Conservation (phyloP, 1,140 invertebrate genomes). For the Dendrolimus kikuchii region DNA sequence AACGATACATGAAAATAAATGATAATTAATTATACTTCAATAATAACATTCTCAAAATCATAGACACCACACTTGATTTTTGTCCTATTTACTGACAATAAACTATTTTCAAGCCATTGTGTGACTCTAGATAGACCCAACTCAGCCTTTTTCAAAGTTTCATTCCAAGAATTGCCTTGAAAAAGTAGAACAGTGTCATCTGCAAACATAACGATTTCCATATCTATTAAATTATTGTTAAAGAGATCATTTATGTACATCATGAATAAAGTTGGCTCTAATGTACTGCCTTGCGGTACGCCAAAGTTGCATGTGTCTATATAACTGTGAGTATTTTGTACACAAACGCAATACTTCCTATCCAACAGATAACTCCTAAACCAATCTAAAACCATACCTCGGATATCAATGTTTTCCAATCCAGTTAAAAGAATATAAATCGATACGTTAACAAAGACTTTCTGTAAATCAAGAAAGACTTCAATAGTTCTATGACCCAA, state of each 20-base stretch:
- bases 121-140: too few species aligned
- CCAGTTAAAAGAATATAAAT: background rate
- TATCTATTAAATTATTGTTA: slow-evolving; percentile 1
- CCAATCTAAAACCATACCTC: background rate
- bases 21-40: too few species aligned
- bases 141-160: too few species aligned
- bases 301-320: slow-evolving; percentile 11
- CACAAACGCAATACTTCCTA: background rate
- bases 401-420: background rate
- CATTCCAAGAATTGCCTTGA: slow-evolving; percentile 8
- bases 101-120: too few species aligned
- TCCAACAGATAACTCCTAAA: background rate
- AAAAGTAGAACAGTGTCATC: slow-evolving; percentile 19
- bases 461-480: background rate
- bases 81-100: too few species aligned
- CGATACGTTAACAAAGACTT: background rate
- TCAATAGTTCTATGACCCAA: background rate
- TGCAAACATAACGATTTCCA: slow-evolving; percentile 15
- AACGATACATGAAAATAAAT: too few species aligned
- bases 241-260: slow-evolving; percentile 20
- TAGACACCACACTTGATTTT: too few species aligned
- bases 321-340: slow-evolving; percentile 2
- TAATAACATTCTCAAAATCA: too few species aligned
- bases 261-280: slow-evolving; percentile 17
- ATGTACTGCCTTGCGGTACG: slow-evolving; percentile 18